phyloP scores from a whole-genome alignment of 1,140 invertebrate genomes.

The Meteorus sp. region DNA sequence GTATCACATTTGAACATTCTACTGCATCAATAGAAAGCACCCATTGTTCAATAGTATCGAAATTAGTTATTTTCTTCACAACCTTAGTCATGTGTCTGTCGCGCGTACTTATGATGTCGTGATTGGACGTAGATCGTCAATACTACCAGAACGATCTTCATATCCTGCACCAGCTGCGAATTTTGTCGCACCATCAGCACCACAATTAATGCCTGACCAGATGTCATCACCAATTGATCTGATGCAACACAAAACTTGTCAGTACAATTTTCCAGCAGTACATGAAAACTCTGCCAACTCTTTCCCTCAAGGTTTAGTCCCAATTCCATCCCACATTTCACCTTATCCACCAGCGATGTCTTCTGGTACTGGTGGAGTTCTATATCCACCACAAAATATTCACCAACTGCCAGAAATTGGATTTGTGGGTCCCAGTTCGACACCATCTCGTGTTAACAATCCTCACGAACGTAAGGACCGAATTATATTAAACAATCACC shows the following conservation, averaged over 20 bases:
- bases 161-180: not conserved
- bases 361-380: not conserved
- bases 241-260: not conserved
- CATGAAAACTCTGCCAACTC: not conserved
- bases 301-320: not conserved
- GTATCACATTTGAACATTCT: constrained; percentile 2
- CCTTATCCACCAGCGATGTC: not conserved
- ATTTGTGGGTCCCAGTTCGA: not conserved
- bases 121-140: constrained; percentile 5
- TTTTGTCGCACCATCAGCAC: not conserved
- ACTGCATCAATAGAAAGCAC: not conserved
- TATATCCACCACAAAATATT: not conserved
- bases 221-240: not conserved
- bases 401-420: not conserved
- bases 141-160: not conserved
- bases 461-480: not conserved
- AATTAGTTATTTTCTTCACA: too few relatives aligned
- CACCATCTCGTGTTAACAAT: not conserved
- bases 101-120: not conserved
- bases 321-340: not conserved
- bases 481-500: not conserved
- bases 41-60: not conserved
- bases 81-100: not conserved
- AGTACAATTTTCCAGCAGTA: not conserved
- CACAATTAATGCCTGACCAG: not conserved